Evolutionary conservation across 1,140 invertebrate genomes (phyloP).

Genomic region (Augochlora pura): DNA sequence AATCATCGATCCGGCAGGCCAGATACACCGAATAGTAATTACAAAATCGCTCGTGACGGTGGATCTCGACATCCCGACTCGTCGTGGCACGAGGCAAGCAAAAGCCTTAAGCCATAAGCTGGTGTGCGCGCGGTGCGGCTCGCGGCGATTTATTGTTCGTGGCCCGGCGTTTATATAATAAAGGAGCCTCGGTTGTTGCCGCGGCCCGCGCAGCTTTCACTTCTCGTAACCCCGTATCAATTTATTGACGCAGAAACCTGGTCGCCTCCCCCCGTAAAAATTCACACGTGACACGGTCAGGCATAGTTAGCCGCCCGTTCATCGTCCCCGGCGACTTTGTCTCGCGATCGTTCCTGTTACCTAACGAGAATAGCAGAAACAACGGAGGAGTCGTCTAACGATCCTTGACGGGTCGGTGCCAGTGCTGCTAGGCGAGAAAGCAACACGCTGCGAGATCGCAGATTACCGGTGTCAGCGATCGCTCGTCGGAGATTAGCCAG

Average conservation of each 20-base stretch:
- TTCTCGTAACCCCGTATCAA: constrained; percentile 24
- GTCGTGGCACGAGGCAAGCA: too few species aligned
- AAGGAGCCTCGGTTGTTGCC: constrained; percentile 25
- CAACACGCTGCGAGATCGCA: background rate
- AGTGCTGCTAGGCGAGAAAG: background rate
- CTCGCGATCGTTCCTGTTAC: background rate
- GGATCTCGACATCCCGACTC: background rate
- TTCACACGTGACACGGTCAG: constrained; percentile 23
- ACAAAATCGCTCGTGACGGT: background rate
- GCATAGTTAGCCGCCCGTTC: background rate
- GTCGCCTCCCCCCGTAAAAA: constrained; percentile 16
- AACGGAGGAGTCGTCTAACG: background rate
- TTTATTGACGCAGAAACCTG: constrained; percentile 21
- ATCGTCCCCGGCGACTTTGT: background rate
- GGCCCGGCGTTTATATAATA: constrained; percentile 26
- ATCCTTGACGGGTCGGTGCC: background rate
- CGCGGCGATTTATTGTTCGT: constrained; percentile 27
- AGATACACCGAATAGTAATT: background rate
- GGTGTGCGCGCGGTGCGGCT: too few species aligned
- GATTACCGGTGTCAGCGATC: background rate
- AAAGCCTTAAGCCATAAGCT: background rate
- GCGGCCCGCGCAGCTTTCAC: constrained; percentile 23
- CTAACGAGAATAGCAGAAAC: background rate
- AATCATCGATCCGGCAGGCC: too few species aligned
- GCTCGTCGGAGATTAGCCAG: too few species aligned